Conservation (phyloP, 2,797 vertebrate genomes). For the Rhynchonycteris naso region DNA sequence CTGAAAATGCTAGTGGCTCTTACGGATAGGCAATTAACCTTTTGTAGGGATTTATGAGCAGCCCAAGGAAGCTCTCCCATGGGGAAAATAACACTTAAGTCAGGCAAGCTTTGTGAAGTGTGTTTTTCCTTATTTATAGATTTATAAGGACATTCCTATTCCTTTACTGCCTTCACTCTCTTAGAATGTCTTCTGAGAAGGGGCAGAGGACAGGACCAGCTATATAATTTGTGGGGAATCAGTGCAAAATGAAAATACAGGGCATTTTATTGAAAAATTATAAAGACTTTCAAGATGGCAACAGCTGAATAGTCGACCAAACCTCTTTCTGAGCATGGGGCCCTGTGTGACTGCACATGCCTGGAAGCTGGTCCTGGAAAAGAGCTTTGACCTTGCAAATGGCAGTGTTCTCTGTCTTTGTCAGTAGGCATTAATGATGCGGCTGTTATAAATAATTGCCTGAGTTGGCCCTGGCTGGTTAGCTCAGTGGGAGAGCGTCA, state of each 20-base stretch:
- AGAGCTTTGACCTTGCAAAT: background rate
- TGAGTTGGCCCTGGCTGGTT: background rate
- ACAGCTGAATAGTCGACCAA: background rate
- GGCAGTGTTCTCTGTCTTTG: background rate
- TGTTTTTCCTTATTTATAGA: slow-evolving; percentile 43
- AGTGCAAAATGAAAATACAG: background rate
- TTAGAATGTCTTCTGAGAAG: background rate
- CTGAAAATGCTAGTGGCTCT: slow-evolving; percentile 61
- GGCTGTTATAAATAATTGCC: background rate
- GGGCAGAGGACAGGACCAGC: background rate
- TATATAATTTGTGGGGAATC: background rate
- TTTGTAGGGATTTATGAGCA: slow-evolving; percentile 37
- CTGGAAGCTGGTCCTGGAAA: background rate
- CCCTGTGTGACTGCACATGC: background rate
- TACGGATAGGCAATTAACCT: slow-evolving; percentile 67
- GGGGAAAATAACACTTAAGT: slow-evolving; percentile 37
- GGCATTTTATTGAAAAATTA: background rate
- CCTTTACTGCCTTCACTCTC: background rate
- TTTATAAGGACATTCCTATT: slow-evolving; percentile 52
- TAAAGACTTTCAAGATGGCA: background rate
- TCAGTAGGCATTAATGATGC: background rate
- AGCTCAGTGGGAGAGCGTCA: too few species aligned
- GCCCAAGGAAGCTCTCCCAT: background rate
- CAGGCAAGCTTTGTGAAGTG: background rate
- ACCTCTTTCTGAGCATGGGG: background rate